phyloP scores from a whole-genome alignment of 2,797 vertebrate genomes.

The Peromyscus nudipes region DNA sequence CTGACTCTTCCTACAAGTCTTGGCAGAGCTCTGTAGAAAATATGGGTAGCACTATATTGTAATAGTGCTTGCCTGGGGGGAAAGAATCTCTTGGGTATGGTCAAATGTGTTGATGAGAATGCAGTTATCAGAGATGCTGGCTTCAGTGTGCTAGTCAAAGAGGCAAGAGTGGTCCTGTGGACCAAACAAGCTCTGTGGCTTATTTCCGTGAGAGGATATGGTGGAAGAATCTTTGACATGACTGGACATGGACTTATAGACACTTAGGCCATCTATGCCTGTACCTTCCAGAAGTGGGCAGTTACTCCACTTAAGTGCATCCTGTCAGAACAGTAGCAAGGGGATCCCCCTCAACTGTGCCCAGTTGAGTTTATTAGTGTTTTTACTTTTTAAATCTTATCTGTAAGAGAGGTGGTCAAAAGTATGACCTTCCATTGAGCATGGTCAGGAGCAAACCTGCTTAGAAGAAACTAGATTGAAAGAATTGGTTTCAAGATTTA shows the following conservation, averaged over 20 bases:
- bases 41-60: background rate
- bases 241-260: background rate
- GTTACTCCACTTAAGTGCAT: background rate
- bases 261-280: background rate
- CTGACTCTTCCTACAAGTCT: background rate
- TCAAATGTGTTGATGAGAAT: background rate
- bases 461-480: constrained; percentile 16
- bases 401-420: background rate
- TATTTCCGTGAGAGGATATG: background rate
- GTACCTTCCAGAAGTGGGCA: background rate
- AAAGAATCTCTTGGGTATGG: background rate
- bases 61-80: background rate
- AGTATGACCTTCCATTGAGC: background rate
- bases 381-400: background rate
- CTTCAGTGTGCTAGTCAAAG: background rate
- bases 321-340: background rate
- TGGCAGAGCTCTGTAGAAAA: background rate
- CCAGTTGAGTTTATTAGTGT: background rate
- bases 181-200: background rate
- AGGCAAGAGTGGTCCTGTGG: background rate
- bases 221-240: background rate
- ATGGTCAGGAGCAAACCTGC: background rate
- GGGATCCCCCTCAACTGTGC: background rate
- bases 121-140: background rate
- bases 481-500: background rate